Evolutionary conservation across 1,140 invertebrate genomes (phyloP).

Genomic region (Gryon sp.): DNA sequence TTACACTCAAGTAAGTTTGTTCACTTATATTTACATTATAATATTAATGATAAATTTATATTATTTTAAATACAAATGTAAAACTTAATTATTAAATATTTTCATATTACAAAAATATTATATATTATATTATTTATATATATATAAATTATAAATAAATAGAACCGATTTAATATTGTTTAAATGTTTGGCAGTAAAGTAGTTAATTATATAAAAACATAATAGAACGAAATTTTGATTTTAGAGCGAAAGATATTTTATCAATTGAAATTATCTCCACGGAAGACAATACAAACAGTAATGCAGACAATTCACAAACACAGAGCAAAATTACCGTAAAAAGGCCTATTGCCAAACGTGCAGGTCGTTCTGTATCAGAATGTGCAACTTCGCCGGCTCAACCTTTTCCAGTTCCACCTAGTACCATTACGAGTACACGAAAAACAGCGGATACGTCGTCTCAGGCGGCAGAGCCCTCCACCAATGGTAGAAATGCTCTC

Average conservation of each 20-base stretch:
- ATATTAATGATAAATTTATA: constrained; percentile 8
- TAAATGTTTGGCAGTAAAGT: too few relatives aligned
- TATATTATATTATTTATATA: constrained; percentile 11
- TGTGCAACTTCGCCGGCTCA: constrained; percentile 67
- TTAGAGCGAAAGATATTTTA: constrained; percentile 82
- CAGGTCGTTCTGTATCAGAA: constrained; percentile 79
- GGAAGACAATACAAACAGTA: constrained; percentile 72
- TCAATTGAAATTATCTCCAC: constrained; percentile 83
- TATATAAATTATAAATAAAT: too few relatives aligned
- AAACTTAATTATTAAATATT: too few relatives aligned
- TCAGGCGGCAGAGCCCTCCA: constrained; percentile 65
- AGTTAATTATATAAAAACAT: too few relatives aligned
- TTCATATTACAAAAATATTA: constrained; percentile 1
- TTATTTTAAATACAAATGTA: constrained; percentile 41
- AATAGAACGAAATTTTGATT: too few relatives aligned
- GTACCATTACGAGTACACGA: constrained; percentile 64
- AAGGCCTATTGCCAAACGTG: constrained; percentile 81
- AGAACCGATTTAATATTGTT: too few relatives aligned
- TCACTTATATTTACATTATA: constrained; percentile 1
- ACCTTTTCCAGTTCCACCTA: constrained; percentile 43
- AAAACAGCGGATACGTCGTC: constrained; percentile 62
- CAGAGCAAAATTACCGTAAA: constrained; percentile 80
- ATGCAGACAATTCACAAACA: constrained; percentile 64
- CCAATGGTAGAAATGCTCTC: constrained; percentile 71
- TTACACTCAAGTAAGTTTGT: constrained; percentile 80